Evolutionary conservation across 1,140 invertebrate genomes (phyloP).

Genomic region (Triops longicaudatus): DNA sequence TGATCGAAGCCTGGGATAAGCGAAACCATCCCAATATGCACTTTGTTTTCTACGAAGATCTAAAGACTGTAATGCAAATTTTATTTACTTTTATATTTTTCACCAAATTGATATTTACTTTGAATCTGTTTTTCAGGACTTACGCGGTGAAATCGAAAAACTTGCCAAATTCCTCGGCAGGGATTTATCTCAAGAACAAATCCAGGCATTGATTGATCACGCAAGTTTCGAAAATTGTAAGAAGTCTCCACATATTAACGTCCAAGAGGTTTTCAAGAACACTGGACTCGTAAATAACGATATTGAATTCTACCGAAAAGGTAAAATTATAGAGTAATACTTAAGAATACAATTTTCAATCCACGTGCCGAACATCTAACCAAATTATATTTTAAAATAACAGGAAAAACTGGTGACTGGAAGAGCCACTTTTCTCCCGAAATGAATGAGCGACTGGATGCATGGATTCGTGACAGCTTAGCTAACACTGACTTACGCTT

Average conservation of each 20-base stretch:
- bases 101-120: neutral
- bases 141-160: constrained; percentile 13
- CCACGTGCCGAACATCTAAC: neutral
- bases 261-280: neutral
- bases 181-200: constrained; percentile 34
- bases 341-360: neutral
- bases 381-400: neutral
- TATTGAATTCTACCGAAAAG: neutral
- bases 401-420: constrained; percentile 27
- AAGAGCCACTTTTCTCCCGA: constrained; percentile 25
- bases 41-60: constrained; percentile 40
- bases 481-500: constrained; percentile 17
- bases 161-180: constrained; percentile 31
- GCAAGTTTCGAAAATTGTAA: constrained; percentile 42
- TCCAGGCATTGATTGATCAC: constrained; percentile 29
- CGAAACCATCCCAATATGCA: constrained; percentile 37
- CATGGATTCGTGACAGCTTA: constrained; percentile 20
- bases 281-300: neutral
- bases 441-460: constrained; percentile 22
- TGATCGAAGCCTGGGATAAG: constrained; percentile 35
- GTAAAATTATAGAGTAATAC: no score
- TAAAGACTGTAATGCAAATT: constrained; percentile 28
- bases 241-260: constrained; percentile 33
- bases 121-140: constrained; percentile 1
- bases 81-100: neutral